These are phyloP conservation scores for Anoura caudifer DNA, from an alignment of 2,113 vertebrate species.

Conservation along the genomic window DNA sequence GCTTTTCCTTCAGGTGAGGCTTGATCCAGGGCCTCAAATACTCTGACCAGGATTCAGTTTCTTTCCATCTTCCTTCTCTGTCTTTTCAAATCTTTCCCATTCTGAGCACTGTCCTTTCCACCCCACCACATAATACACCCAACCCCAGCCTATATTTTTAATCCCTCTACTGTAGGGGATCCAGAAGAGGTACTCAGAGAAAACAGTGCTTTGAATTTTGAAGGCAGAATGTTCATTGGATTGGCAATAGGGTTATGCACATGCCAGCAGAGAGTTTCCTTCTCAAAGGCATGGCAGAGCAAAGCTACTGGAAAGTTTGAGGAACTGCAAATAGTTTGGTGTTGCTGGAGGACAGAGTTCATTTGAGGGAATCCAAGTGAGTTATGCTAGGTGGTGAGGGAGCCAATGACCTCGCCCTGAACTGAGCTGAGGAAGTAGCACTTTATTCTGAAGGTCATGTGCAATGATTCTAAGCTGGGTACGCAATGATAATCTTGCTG, in stretches of 20 bases:
- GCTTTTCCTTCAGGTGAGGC: not conserved
- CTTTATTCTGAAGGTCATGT: not conserved
- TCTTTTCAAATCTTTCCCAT: not conserved
- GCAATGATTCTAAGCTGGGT: not conserved
- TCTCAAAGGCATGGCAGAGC: not conserved
- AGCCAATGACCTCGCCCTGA: not conserved
- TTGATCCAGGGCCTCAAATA: not conserved
- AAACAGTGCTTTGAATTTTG: not conserved
- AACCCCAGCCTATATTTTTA: not conserved
- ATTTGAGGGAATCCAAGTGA: not conserved
- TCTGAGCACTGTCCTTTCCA: not conserved
- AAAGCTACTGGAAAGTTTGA: not conserved
- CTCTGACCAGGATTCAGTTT: not conserved
- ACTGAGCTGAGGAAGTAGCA: not conserved
- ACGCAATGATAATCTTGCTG: not conserved
- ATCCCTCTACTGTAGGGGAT: not conserved
- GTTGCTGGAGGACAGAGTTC: not conserved
- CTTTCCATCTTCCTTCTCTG: not conserved
- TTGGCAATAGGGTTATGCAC: not conserved
- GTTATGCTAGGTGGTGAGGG: accelerated
- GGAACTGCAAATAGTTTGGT: not conserved
- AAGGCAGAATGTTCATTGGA: not conserved
- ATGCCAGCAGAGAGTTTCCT: not conserved
- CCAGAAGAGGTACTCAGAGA: not conserved
- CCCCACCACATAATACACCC: not conserved